Evolutionary conservation across 2,888 invertebrate species (phyloP).

Genomic region (Terebella lapidaria): DNA sequence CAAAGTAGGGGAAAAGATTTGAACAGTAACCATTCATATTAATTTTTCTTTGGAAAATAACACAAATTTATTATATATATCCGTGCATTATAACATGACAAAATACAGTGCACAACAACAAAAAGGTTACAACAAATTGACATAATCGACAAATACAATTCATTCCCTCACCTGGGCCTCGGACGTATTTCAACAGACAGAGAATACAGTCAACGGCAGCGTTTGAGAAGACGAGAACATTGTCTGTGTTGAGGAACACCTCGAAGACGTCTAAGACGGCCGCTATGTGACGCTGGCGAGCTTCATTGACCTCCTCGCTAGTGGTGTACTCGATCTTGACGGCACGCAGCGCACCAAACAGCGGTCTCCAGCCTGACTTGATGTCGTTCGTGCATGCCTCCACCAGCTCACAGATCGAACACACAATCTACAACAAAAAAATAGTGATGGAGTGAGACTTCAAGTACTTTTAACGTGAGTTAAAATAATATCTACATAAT

Average conservation of each 20-base stretch:
- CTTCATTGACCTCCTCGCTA: slow-evolving; percentile 48
- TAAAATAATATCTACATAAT: too few relatives aligned
- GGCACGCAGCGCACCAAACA: slow-evolving; percentile 88
- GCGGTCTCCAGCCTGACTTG: slow-evolving; percentile 89
- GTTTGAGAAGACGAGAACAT: slow-evolving; percentile 87
- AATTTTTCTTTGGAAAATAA: neutral
- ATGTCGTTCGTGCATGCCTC: slow-evolving; percentile 90
- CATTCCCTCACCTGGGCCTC: slow-evolving; percentile 67
- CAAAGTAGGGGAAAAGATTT: too few relatives aligned
- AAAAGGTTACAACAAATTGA: too few relatives aligned
- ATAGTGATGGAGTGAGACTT: too few relatives aligned
- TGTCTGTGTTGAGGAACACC: slow-evolving; percentile 81
- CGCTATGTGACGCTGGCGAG: slow-evolving; percentile 47
- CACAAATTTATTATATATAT: neutral
- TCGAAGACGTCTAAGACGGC: slow-evolving; percentile 77
- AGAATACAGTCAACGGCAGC: slow-evolving; percentile 90
- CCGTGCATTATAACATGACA: neutral
- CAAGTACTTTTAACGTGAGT: too few relatives aligned
- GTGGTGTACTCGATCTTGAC: slow-evolving; percentile 58
- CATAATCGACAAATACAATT: too few relatives aligned
- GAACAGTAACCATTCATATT: too few relatives aligned
- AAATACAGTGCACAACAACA: too few relatives aligned
- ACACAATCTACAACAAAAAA: slow-evolving; percentile 76
- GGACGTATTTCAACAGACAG: slow-evolving; percentile 73
- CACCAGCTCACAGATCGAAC: slow-evolving; percentile 91